Conservation (phyloP, 1,140 invertebrate genomes). For the Cotesia vestalis region DNA sequence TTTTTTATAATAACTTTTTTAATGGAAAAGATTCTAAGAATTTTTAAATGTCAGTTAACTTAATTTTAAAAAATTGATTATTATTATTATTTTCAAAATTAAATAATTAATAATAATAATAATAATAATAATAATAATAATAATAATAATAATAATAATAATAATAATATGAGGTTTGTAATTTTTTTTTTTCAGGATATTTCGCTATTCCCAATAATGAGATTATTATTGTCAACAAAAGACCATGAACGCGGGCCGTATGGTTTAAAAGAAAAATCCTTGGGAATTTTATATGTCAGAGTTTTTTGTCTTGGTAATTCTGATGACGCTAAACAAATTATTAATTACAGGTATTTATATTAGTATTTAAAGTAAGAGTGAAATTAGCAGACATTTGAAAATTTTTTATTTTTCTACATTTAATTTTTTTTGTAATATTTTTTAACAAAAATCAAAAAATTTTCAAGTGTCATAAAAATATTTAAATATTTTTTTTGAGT, state of each 20-base stretch:
- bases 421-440: too few relatives aligned
- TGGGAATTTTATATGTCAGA: constrained; percentile 74
- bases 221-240: constrained; percentile 76
- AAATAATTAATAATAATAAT: too few relatives aligned
- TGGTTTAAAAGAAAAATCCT: constrained; percentile 72
- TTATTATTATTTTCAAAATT: too few relatives aligned
- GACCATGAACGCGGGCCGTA: constrained; percentile 74
- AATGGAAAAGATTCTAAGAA: too few relatives aligned
- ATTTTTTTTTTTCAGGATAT: constrained; percentile 55
- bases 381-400: too few relatives aligned
- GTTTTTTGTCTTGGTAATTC: constrained; percentile 75
- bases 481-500: too few relatives aligned
- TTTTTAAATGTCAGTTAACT: too few relatives aligned
- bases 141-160: constrained; percentile 30
- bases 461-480: constrained; percentile 5
- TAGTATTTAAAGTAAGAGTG: neutral
- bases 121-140: constrained; percentile 30
- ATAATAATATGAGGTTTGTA: too few relatives aligned
- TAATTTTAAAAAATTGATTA: too few relatives aligned
- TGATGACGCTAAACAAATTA: constrained; percentile 72
- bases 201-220: constrained; percentile 76
- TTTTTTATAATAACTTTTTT: too few relatives aligned
- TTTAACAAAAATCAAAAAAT: constrained; percentile 13
- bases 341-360: constrained; percentile 66
- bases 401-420: too few relatives aligned